Percentiles rank a stretch among this genome's conserved stretches.
These are phyloP conservation scores for Holotrichia oblita DNA, from an alignment of 1,140 invertebrate species.

Conservation along the genomic window DNA sequence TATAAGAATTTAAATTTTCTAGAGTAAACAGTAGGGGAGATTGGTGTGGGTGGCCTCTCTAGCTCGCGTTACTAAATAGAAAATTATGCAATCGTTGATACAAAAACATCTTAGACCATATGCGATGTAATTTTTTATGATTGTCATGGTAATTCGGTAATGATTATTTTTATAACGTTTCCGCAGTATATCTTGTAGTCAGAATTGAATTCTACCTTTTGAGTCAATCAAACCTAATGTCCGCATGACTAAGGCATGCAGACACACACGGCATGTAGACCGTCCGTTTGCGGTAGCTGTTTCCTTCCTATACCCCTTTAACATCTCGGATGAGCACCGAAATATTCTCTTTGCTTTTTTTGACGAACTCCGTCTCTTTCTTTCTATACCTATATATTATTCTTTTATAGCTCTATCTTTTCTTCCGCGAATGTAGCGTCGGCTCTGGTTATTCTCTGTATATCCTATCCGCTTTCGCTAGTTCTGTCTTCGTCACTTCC, in stretches of 20 bases:
- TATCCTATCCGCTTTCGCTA: background rate
- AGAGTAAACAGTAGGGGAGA: too few relatives aligned
- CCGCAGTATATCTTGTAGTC: too few relatives aligned
- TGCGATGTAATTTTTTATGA: too few relatives aligned
- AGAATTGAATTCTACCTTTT: too few relatives aligned
- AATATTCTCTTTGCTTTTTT: background rate
- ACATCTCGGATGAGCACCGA: background rate
- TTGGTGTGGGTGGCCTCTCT: too few relatives aligned
- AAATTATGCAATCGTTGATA: too few relatives aligned
- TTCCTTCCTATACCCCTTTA: slow-evolving; percentile 2
- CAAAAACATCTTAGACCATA: too few relatives aligned
- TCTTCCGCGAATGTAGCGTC: background rate
- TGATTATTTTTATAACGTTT: too few relatives aligned
- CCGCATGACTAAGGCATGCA: background rate
- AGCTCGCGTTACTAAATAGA: too few relatives aligned
- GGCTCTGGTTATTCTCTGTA: background rate
- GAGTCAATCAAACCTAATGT: too few relatives aligned
- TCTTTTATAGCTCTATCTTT: background rate
- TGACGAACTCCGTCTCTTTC: background rate
- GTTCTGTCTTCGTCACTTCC: background rate
- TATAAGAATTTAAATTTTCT: too few relatives aligned
- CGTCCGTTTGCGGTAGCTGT: slow-evolving; percentile 3
- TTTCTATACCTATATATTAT: background rate
- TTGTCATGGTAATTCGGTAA: too few relatives aligned
- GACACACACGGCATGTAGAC: background rate